Evolutionary conservation across 2,113 vertebrate species (phyloP).

Genomic region (Hemicordylus capensis): DNA sequence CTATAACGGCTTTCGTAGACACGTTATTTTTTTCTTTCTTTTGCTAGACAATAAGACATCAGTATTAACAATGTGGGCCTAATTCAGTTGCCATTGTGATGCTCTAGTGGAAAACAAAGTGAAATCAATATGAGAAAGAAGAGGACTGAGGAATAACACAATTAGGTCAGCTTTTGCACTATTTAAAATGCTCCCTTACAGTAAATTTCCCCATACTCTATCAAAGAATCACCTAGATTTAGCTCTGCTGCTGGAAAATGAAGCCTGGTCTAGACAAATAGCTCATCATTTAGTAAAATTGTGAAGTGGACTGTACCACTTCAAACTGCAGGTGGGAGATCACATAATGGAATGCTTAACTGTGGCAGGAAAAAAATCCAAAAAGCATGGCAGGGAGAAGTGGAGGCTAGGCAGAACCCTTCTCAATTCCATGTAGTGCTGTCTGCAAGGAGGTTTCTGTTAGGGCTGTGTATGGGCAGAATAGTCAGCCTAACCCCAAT

Average conservation of each 20-base stretch:
- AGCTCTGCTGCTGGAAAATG: neutral
- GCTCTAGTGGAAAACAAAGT: slow-evolving; percentile 65
- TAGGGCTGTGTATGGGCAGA: too few species aligned
- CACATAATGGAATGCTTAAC: neutral
- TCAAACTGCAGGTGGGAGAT: neutral
- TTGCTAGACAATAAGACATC: slow-evolving; percentile 57
- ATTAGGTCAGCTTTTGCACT: slow-evolving; percentile 62
- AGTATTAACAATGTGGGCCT: slow-evolving; percentile 71
- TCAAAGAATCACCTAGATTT: neutral
- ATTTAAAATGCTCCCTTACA: slow-evolving; percentile 65
- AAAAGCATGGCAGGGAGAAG: neutral
- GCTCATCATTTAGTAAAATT: neutral
- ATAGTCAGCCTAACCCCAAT: too few species aligned
- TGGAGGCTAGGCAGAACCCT: neutral
- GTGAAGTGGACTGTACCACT: neutral
- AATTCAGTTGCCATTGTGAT: slow-evolving; percentile 66
- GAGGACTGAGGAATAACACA: slow-evolving; percentile 68
- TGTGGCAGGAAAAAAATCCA: neutral
- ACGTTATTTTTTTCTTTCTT: slow-evolving; percentile 29
- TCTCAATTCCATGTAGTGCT: too few species aligned
- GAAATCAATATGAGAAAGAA: slow-evolving; percentile 71
- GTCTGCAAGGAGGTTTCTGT: too few species aligned
- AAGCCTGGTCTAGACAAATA: neutral
- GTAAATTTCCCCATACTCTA: slow-evolving; percentile 38
- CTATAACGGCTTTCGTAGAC: slow-evolving; percentile 50